Evolutionary conservation across 2,888 invertebrate genomes (phyloP), one percentile per base, ranked within the genome.

Genomic region (Parascotia fuliginaria): DNA sequence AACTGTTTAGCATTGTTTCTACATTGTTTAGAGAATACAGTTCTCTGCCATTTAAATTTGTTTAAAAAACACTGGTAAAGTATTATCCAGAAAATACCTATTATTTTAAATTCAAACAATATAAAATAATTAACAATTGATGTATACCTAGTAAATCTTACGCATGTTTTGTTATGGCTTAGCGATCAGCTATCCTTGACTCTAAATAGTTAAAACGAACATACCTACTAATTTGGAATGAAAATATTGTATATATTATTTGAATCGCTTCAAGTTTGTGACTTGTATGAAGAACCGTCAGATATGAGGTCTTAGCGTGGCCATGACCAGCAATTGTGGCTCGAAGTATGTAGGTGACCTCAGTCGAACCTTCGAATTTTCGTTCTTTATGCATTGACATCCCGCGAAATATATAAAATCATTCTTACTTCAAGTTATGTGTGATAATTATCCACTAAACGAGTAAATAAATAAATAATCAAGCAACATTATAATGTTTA

Each of bases 281-380:
- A 48, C 69, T 79, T 74, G 42, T 33, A 50, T 38, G 41, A 46
- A 55, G 58, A 52, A 46, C 55, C 73, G 58, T 58, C 79, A 79
- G 79, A 79, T 81, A 73, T 83, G 85, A 84, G 84, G 82, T 82
- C 81, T 83, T 70, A 65, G 61, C 61, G 70, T 68, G 87, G 69
- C 90, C 90, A 70, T 90, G 90, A 90, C 90, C 90, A 82, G 83
- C 69, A 70, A 68, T 68, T 69, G 70, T 72, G 74, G 70, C 73
- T 75, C 77, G 75, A 72, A 81, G 85, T 83, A 89, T 86, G 87
- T 87, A 88, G 89, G 88, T 89, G 89, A 89, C 91, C 91, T 91
- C 82, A 79, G 63, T 61, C 67, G 53, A 77, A 85, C 87, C 88
- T 83, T 86, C 85, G 75, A 73, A 76, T 82, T 85, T 89, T 84